A percentile compares a stretch with the other conserved stretches of the same genome.
phyloP scores from a whole-genome alignment of 2,113 vertebrate species.

The Ceyx cyanopectus region DNA sequence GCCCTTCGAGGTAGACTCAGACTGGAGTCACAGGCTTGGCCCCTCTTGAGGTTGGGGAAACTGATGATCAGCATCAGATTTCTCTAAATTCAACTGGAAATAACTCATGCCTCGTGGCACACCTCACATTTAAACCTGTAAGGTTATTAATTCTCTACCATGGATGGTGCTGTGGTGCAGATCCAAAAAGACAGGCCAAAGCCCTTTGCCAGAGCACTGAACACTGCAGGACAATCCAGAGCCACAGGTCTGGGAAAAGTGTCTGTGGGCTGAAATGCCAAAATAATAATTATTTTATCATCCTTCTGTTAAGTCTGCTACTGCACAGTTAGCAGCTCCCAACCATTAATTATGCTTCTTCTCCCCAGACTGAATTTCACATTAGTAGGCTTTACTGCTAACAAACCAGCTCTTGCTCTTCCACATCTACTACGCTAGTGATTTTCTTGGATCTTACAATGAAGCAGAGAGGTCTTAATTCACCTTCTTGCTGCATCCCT shows the following conservation, averaged over 20 bases:
- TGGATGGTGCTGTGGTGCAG: not conserved
- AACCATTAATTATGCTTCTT: not conserved
- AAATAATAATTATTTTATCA: not conserved
- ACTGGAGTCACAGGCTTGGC: not conserved
- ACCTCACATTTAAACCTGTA: not conserved
- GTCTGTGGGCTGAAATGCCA: not conserved
- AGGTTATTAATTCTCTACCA: not conserved
- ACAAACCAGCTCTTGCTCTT: not conserved
- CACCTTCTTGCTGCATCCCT: not conserved
- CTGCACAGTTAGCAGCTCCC: not conserved
- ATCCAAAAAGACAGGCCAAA: not conserved
- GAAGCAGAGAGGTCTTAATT: not conserved
- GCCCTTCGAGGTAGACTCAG: not conserved
- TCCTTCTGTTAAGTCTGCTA: not conserved
- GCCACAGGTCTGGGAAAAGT: not conserved
- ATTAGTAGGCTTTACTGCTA: not conserved
- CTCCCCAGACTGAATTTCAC: not conserved
- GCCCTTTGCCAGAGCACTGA: not conserved
- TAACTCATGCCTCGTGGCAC: not conserved
- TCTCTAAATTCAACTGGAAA: not conserved
- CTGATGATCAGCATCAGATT: not conserved
- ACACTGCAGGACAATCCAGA: not conserved
- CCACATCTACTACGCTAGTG: accelerated
- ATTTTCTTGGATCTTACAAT: not conserved
- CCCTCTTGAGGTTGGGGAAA: not conserved